Conservation (phyloP, 2,888 invertebrate species). For the Leptopilina drosophilae region DNA sequence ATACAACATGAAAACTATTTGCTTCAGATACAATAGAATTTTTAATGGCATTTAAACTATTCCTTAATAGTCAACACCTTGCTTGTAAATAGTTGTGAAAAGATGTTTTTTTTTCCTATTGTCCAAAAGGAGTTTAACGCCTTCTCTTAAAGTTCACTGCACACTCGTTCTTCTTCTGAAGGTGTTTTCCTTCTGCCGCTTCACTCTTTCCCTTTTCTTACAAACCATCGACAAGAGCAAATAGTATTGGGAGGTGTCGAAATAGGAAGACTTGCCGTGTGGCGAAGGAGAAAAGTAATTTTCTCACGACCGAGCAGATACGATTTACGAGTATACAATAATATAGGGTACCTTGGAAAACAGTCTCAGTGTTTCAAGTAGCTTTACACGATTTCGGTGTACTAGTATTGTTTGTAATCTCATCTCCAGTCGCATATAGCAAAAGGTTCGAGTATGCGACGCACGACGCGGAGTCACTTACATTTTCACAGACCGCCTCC, state of each 20-base stretch:
- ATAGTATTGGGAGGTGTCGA: slow-evolving; percentile 53
- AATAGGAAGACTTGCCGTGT: slow-evolving; percentile 49
- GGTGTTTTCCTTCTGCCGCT: slow-evolving; percentile 14
- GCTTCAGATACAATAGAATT: background rate
- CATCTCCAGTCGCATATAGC: slow-evolving; percentile 35
- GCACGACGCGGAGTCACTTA: slow-evolving; percentile 56
- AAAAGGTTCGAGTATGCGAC: slow-evolving; percentile 53
- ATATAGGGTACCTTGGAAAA: slow-evolving; percentile 31
- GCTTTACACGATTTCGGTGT: background rate
- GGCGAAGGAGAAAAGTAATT: slow-evolving; percentile 56
- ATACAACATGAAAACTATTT: too few species aligned
- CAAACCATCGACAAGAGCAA: slow-evolving; percentile 48
- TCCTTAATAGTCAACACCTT: background rate
- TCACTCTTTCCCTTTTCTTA: slow-evolving; percentile 4
- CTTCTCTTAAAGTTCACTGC: background rate
- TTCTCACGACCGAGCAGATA: slow-evolving; percentile 57
- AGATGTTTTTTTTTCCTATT: background rate
- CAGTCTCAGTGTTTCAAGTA: background rate
- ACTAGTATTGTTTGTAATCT: slow-evolving; percentile 58
- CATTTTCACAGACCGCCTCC: slow-evolving; percentile 49
- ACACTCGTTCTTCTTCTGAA: slow-evolving; percentile 15
- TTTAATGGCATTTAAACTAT: background rate
- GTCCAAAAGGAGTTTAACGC: background rate
- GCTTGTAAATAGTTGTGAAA: background rate
- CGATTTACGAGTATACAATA: slow-evolving; percentile 59